Evolutionary conservation across 2,797 vertebrate genomes (phyloP).

Genomic region (Gallinago solitaria): DNA sequence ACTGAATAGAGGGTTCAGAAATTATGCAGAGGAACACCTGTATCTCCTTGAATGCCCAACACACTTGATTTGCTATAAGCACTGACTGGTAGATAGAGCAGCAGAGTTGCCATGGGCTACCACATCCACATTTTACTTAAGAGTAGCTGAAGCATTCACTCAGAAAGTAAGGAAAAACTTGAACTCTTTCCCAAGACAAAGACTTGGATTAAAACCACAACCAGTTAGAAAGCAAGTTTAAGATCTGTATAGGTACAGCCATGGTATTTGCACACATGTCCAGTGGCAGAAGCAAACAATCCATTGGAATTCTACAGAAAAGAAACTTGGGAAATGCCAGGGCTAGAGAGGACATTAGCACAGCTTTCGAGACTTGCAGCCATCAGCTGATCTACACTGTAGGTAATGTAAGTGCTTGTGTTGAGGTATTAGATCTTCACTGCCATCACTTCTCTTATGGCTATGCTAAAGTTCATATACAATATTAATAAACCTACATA

Average conservation of each 20-base stretch:
- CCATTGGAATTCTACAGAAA: rapidly evolving
- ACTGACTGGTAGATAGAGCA: neutral
- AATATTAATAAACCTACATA: neutral
- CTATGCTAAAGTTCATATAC: neutral
- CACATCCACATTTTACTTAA: neutral
- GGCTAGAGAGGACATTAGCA: neutral
- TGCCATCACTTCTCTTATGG: neutral
- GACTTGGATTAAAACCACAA: neutral
- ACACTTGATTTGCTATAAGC: neutral
- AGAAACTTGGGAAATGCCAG: neutral
- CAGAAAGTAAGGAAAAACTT: neutral
- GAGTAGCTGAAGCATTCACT: neutral
- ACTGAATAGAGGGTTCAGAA: neutral
- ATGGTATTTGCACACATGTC: neutral
- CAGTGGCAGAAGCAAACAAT: neutral
- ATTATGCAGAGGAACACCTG: neutral
- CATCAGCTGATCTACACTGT: neutral
- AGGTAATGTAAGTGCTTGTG: neutral
- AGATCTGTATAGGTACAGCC: neutral
- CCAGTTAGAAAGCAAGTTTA: neutral
- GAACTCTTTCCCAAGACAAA: neutral
- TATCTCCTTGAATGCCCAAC: neutral
- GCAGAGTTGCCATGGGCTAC: neutral
- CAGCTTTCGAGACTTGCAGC: neutral
- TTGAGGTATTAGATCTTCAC: neutral